These are phyloP conservation scores for Hoplodrina blanda DNA, from an alignment of 2,888 invertebrate genomes.

Conservation along the genomic window DNA sequence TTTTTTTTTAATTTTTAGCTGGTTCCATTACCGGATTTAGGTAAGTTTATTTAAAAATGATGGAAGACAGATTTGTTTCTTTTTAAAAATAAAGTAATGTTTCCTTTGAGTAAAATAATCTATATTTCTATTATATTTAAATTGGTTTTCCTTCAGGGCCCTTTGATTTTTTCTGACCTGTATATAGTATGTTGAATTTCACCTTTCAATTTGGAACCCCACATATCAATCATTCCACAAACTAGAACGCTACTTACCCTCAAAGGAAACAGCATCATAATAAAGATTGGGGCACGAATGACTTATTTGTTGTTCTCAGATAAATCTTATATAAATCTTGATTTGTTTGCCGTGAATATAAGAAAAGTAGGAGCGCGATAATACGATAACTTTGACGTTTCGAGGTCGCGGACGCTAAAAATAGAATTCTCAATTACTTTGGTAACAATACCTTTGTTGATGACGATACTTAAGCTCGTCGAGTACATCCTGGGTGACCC, in stretches of 20 bases:
- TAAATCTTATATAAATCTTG: slow-evolving; percentile 61
- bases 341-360: slow-evolving; percentile 59
- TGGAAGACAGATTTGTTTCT: no score
- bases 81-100: no score
- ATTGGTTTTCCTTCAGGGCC: no score
- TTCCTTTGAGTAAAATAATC: no score
- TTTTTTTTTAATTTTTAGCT: no score
- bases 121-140: no score
- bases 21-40: no score
- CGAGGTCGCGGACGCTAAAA: slow-evolving; percentile 21
- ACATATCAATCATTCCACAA: not conserved
- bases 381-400: slow-evolving; percentile 35
- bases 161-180: no score
- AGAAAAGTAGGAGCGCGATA: slow-evolving; percentile 39
- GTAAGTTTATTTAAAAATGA: no score
- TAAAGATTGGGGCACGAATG: slow-evolving; percentile 41
- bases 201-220: not conserved
- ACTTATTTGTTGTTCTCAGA: slow-evolving; percentile 62
- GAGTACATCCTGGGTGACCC: no score
- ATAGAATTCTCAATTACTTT: slow-evolving; percentile 27
- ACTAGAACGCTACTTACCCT: slow-evolving; percentile 10
- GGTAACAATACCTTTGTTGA: slow-evolving; percentile 1
- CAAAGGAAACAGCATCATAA: slow-evolving; percentile 26
- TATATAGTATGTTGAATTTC: not conserved
- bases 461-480: not conserved